phyloP scores from a whole-genome alignment of 2,797 vertebrate species.

The Phyllotis vaccarum region DNA sequence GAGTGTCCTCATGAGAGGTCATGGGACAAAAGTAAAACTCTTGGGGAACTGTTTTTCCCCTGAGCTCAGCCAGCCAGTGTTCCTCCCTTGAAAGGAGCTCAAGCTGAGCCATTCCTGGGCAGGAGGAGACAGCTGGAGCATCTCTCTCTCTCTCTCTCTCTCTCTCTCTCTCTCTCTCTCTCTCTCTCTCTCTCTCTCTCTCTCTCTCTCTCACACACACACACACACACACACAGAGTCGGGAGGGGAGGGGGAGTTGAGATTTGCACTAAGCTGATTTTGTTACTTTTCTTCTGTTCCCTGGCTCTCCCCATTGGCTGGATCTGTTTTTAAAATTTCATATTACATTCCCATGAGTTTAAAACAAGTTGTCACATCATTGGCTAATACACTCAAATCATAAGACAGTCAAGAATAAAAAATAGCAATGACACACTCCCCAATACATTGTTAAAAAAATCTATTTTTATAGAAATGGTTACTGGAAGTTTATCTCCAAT shows the following conservation, averaged over 20 bases:
- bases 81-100: background rate
- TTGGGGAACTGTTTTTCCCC: background rate
- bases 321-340: background rate
- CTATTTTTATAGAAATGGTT: conserved; percentile 31
- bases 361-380: conserved; percentile 44
- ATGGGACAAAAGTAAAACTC: background rate
- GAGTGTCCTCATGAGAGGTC: conserved; percentile 33
- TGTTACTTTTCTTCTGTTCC: background rate
- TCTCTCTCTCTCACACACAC: no score
- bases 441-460: conserved; percentile 18
- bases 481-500: background rate
- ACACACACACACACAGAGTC: no score
- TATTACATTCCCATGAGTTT: conserved; percentile 40
- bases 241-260: background rate
- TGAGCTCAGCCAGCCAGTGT: background rate
- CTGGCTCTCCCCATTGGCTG: background rate
- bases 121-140: background rate
- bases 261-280: background rate
- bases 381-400: conserved; percentile 31
- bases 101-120: background rate
- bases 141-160: no score
- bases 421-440: background rate
- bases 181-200: no score
- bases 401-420: conserved; percentile 17
- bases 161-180: no score